These are phyloP conservation scores for Nyctereutes procyonoides DNA, from an alignment of 2,113 vertebrate genomes.

Conservation along the genomic window DNA sequence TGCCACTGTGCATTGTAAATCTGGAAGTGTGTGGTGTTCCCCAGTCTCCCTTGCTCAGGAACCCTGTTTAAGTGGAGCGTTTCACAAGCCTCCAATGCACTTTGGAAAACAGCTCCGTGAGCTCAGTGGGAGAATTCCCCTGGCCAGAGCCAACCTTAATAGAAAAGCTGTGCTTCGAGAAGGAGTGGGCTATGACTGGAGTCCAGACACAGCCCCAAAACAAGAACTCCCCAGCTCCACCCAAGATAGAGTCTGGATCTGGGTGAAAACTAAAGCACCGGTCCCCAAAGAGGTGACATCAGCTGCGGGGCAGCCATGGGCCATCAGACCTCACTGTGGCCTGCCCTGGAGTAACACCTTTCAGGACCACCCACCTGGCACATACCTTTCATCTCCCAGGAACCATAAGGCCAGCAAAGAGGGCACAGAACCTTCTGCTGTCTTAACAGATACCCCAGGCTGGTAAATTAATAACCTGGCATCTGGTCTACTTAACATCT, in stretches of 20 bases:
- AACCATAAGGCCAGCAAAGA: not conserved
- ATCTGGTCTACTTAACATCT: not conserved
- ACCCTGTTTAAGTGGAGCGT: conserved; percentile 71
- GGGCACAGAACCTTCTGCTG: not conserved
- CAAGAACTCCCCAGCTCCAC: not conserved
- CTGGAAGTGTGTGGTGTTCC: not conserved
- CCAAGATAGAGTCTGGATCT: not conserved
- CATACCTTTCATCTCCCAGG: not conserved
- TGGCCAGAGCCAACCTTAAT: not conserved
- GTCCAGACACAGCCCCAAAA: not conserved
- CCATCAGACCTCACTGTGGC: not conserved
- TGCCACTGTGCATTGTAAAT: not conserved
- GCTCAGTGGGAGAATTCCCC: not conserved
- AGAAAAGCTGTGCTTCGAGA: conserved; percentile 46
- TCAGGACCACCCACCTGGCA: not conserved
- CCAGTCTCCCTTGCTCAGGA: conserved; percentile 59
- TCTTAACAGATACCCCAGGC: not conserved
- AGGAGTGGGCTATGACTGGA: no score
- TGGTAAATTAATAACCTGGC: not conserved
- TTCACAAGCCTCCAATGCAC: conserved; percentile 70
- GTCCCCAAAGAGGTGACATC: not conserved
- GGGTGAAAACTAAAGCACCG: not conserved
- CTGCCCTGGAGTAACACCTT: not conserved
- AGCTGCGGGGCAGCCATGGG: not conserved
- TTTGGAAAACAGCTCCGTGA: conserved; percentile 72